Percentiles rank a stretch among this genome's conserved stretches.
Evolutionary conservation across 2,888 invertebrate species (phyloP).

Genomic region (Thyatira batis): DNA sequence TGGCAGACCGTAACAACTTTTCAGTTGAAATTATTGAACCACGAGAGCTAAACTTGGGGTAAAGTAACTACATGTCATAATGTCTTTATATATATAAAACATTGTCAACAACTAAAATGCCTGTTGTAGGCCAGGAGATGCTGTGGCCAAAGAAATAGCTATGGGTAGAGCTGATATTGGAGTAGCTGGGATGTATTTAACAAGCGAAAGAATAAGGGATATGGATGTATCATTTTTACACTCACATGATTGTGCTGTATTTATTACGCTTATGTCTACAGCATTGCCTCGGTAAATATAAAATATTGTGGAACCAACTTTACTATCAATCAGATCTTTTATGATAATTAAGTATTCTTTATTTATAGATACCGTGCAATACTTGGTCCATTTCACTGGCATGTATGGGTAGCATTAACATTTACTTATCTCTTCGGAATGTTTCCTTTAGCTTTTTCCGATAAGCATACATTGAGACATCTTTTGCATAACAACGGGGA

Average conservation of each 20-base stretch:
- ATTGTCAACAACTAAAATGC: background rate
- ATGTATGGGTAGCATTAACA: slow-evolving; percentile 89
- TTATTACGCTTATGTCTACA: slow-evolving; percentile 89
- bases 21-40: slow-evolving; percentile 87
- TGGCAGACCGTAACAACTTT: slow-evolving; percentile 86
- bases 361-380: slow-evolving; percentile 89
- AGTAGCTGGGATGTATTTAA: slow-evolving; percentile 87
- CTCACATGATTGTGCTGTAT: slow-evolving; percentile 89
- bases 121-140: slow-evolving; percentile 80
- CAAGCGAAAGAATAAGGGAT: slow-evolving; percentile 70
- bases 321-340: too few relatives aligned
- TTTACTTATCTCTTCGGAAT: slow-evolving; percentile 87
- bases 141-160: slow-evolving; percentile 81
- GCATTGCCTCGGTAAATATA: slow-evolving; percentile 87
- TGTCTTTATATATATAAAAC: background rate
- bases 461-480: slow-evolving; percentile 85
- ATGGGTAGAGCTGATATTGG: slow-evolving; percentile 84
- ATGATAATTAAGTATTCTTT: background rate
- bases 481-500: slow-evolving; percentile 86
- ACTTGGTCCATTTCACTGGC: slow-evolving; percentile 91
- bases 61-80: slow-evolving; percentile 2
- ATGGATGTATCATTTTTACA: slow-evolving; percentile 86
- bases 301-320: background rate
- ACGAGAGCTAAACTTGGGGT: slow-evolving; percentile 63
- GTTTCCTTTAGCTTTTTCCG: slow-evolving; percentile 88